Conservation (phyloP, 2,797 vertebrate species). For the Graptemys geographica region DNA sequence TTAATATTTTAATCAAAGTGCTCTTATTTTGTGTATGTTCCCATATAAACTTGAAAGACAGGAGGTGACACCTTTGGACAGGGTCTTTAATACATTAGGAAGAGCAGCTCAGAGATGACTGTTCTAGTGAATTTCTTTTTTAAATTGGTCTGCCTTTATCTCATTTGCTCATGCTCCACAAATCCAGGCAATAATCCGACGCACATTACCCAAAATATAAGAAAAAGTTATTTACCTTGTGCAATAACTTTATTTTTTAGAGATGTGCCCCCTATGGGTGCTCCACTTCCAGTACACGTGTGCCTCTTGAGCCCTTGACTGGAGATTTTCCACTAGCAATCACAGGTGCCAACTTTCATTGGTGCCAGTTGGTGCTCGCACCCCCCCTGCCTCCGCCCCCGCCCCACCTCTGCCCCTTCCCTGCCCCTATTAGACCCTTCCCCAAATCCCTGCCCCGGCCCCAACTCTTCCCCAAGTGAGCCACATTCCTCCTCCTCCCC, state of each 20-base stretch:
- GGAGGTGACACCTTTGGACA: background rate
- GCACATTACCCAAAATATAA: background rate
- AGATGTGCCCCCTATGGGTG: background rate
- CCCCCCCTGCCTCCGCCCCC: no score
- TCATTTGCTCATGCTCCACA: background rate
- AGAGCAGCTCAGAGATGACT: background rate
- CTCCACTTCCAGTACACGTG: no score
- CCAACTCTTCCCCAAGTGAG: no score
- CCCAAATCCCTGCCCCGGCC: no score
- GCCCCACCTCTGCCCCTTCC: no score
- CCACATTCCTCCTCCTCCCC: no score
- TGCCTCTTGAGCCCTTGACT: no score
- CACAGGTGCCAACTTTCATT: no score
- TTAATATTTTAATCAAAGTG: accelerated
- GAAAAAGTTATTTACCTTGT: background rate
- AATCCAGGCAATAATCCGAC: background rate
- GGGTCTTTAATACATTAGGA: background rate
- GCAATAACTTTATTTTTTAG: background rate
- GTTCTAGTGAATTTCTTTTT: background rate
- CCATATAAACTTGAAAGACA: background rate
- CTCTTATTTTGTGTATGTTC: background rate
- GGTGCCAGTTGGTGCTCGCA: no score
- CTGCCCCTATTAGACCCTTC: no score
- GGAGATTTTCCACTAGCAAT: no score
- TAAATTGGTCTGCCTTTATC: background rate